A percentile compares a stretch with the other conserved stretches of the same genome.
These are phyloP conservation scores for Apeira syringaria DNA, from an alignment of 2,888 invertebrate species.

Conservation along the genomic window DNA sequence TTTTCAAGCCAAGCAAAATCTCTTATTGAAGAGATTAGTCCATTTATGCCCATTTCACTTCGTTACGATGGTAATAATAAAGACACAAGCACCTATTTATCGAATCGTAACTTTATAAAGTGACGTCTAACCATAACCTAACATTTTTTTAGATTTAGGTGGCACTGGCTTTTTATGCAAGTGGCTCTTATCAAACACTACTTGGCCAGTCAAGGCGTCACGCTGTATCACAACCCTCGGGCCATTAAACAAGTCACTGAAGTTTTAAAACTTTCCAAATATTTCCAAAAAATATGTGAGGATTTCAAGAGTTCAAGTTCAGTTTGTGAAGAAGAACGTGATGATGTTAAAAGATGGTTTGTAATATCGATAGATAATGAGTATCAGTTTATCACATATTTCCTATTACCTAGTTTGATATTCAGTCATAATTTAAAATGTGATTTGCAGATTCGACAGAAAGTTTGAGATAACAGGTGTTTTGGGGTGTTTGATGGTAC, in stretches of 20 bases:
- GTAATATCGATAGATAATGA: not conserved
- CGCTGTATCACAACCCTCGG: not conserved
- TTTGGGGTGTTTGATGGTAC: not conserved
- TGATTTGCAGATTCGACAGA: not conserved
- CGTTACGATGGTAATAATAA: not conserved
- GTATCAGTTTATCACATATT: not conserved
- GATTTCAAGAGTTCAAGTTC: too few species aligned
- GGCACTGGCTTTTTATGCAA: not conserved
- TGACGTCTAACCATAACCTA: not conserved
- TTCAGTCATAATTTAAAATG: not conserved
- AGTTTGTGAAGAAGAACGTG: not conserved
- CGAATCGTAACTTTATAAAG: not conserved
- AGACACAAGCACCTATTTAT: not conserved
- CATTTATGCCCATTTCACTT: not conserved
- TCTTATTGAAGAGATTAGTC: not conserved
- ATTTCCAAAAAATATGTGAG: not conserved
- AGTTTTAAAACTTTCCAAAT: not conserved
- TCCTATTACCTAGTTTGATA: not conserved
- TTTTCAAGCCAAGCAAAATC: not conserved
- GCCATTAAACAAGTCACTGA: not conserved
- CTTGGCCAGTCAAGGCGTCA: not conserved
- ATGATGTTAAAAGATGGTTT: not conserved
- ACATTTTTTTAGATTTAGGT: not conserved
- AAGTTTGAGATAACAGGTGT: not conserved
- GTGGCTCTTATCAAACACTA: not conserved